A percentile compares a stretch with the other conserved stretches of the same genome.
These are phyloP conservation scores for Agonopterix arenella DNA, from an alignment of 2,888 invertebrate species.

Conservation along the genomic window DNA sequence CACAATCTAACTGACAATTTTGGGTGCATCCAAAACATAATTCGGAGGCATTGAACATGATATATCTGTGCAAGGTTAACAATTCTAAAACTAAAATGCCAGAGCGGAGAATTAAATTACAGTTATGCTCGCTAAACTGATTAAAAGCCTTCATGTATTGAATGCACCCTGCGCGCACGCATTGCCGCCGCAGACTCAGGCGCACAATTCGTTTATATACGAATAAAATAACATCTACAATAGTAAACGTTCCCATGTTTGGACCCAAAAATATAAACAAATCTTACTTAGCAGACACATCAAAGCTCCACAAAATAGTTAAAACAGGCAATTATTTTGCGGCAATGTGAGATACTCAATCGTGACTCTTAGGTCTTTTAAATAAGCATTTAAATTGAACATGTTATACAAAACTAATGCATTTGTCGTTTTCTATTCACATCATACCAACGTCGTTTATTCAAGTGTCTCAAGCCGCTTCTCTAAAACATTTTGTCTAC, in stretches of 20 bases:
- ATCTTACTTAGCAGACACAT: too few species aligned
- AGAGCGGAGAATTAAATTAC: too few species aligned
- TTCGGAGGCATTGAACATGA: background rate
- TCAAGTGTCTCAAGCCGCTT: too few species aligned
- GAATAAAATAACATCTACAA: background rate
- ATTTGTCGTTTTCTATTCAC: too few species aligned
- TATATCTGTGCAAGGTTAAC: background rate
- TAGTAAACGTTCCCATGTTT: slow-evolving; percentile 1
- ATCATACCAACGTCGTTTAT: too few species aligned
- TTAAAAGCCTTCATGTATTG: slow-evolving; percentile 15
- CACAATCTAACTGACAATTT: slow-evolving; percentile 57
- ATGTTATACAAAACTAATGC: too few species aligned
- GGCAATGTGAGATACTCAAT: too few species aligned
- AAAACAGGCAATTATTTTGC: too few species aligned
- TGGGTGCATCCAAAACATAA: slow-evolving; percentile 45
- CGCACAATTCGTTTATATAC: background rate
- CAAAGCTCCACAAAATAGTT: too few species aligned
- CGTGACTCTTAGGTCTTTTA: too few species aligned
- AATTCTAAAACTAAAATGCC: slow-evolving; percentile 1
- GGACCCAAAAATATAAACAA: slow-evolving; percentile 6
- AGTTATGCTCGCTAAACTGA: too few species aligned
- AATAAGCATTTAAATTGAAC: too few species aligned
- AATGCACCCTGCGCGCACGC: slow-evolving; percentile 34
- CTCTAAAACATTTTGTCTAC: slow-evolving; percentile 2
- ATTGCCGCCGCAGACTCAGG: slow-evolving; percentile 34